phyloP scores from a whole-genome alignment of 2,113 vertebrate genomes.

The Ranitomeya imitator region DNA sequence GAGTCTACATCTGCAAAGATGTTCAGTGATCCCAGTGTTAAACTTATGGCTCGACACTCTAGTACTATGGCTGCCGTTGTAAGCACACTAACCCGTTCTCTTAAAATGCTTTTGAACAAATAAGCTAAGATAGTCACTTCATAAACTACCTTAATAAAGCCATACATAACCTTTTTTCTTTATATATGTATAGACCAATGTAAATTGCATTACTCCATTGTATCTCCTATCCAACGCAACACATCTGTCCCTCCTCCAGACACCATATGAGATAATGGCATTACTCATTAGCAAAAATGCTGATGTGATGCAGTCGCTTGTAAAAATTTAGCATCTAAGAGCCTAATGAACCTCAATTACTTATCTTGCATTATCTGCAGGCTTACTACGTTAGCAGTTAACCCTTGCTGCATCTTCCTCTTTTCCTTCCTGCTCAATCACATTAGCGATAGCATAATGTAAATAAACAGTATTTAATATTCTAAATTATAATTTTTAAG shows the following conservation, averaged over 20 bases:
- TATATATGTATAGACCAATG: slow-evolving; percentile 80
- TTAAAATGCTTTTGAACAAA: slow-evolving; percentile 90
- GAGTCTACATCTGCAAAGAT: slow-evolving; percentile 80
- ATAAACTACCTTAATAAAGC: slow-evolving; percentile 94
- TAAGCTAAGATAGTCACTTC: slow-evolving; percentile 80
- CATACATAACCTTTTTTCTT: slow-evolving; percentile 86
- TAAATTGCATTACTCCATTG: slow-evolving; percentile 70
- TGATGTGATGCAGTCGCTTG: slow-evolving; percentile 65
- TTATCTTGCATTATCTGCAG: slow-evolving; percentile 74
- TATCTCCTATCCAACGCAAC: slow-evolving; percentile 70
- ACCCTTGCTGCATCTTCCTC: slow-evolving; percentile 69
- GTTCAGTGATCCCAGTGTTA: slow-evolving; percentile 81
- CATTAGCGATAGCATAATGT: slow-evolving; percentile 73
- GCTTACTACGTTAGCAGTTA: slow-evolving; percentile 71
- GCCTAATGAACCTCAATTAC: slow-evolving; percentile 71
- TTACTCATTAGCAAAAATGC: slow-evolving; percentile 67
- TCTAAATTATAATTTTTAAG: slow-evolving; percentile 83
- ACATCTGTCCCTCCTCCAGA: slow-evolving; percentile 98
- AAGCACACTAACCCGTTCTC: slow-evolving; percentile 91
- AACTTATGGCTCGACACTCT: slow-evolving; percentile 86
- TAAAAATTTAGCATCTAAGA: slow-evolving; percentile 66
- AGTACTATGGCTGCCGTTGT: slow-evolving; percentile 89
- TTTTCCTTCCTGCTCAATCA: slow-evolving; percentile 67
- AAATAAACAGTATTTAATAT: slow-evolving; percentile 80
- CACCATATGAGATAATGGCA: slow-evolving; percentile 77